A percentile compares a stretch with the other conserved stretches of the same genome.
Evolutionary conservation across 1,140 invertebrate genomes (phyloP).

Genomic region (Akabosia matsudoensis): DNA sequence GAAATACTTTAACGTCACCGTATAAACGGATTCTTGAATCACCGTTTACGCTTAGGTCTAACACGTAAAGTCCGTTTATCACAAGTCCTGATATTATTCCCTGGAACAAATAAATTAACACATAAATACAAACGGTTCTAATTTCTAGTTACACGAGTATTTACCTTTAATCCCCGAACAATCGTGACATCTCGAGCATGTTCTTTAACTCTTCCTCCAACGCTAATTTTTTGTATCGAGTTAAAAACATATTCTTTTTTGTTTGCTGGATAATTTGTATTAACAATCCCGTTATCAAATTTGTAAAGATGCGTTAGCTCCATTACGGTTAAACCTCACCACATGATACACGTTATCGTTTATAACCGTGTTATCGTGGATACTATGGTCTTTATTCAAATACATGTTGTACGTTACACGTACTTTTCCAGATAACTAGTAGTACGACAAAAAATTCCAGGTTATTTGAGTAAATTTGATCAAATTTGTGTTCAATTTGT

Average conservation of each 20-base stretch:
- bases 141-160: neutral
- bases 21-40: conserved; percentile 69
- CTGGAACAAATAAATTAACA: conserved; percentile 49
- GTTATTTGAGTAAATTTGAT: no score
- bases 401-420: conserved; percentile 87
- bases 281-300: conserved; percentile 85
- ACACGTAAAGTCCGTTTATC: conserved; percentile 75
- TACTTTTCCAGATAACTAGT: conserved; percentile 87
- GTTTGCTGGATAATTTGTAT: conserved; percentile 65
- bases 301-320: conserved; percentile 80
- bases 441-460: no score
- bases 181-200: conserved; percentile 29
- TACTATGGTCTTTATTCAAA: conserved; percentile 81
- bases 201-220: neutral
- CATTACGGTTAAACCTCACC: conserved; percentile 79
- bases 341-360: conserved; percentile 94
- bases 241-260: conserved; percentile 38
- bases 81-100: conserved; percentile 85
- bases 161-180: conserved; percentile 40
- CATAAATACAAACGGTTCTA: neutral
- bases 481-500: no score
- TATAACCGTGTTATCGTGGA: conserved; percentile 85
- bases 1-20: conserved; percentile 48
- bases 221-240: neutral
- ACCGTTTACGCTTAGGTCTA: conserved; percentile 78